Percentiles rank a stretch among this genome's conserved stretches.
Evolutionary conservation across 1,140 invertebrate genomes (phyloP).

Genomic region (Drosophila melanica): DNA sequence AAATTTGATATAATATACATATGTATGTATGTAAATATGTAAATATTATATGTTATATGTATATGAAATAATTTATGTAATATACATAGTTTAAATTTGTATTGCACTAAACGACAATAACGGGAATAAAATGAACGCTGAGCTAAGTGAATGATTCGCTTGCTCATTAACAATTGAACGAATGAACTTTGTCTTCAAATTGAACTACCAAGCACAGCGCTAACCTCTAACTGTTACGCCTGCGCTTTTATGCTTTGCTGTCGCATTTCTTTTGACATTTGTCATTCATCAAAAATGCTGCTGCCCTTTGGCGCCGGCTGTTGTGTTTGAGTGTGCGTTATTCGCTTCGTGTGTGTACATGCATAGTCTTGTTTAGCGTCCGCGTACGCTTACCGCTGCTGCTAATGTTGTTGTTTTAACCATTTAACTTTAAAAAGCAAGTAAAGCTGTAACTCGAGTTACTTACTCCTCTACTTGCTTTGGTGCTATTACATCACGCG

Average conservation of each 20-base stretch:
- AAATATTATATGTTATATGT: too few relatives aligned
- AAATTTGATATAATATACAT: too few relatives aligned
- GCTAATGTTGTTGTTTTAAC: slow-evolving; percentile 61
- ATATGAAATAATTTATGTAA: too few relatives aligned
- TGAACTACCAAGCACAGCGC: too few relatives aligned
- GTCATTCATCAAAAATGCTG: slow-evolving; percentile 14
- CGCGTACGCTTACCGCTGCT: slow-evolving; percentile 13
- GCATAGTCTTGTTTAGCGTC: slow-evolving; percentile 19
- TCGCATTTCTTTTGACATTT: slow-evolving; percentile 28
- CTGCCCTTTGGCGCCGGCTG: slow-evolving; percentile 28
- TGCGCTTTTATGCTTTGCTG: slow-evolving; percentile 25
- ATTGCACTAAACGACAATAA: too few relatives aligned
- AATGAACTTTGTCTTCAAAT: too few relatives aligned
- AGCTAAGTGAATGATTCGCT: too few relatives aligned
- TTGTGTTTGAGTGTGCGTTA: slow-evolving; percentile 7
- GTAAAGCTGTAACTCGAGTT: slow-evolving; percentile 71
- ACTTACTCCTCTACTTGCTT: slow-evolving; percentile 61
- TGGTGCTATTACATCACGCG: slow-evolving; percentile 71
- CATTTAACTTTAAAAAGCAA: slow-evolving; percentile 66
- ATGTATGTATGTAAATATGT: too few relatives aligned
- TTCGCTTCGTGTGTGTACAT: slow-evolving; percentile 12
- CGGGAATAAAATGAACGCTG: too few relatives aligned
- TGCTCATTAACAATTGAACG: not conserved
- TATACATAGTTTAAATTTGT: too few relatives aligned
- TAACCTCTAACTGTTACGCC: slow-evolving; percentile 18